Conservation (phyloP, 2,888 invertebrate species). For the Pinctada fucata region DNA sequence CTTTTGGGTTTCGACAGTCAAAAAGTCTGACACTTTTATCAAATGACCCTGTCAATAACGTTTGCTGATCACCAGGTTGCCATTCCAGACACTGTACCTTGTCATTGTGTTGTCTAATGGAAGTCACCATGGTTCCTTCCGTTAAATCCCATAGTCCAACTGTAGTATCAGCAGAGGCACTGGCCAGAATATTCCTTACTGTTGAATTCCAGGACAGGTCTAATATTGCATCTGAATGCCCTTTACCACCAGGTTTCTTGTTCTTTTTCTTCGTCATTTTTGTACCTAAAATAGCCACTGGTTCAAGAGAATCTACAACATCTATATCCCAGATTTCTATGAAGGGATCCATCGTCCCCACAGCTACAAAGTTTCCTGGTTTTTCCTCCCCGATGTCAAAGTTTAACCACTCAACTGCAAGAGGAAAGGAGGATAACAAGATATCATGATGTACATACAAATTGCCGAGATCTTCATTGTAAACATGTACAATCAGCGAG, state of each 20-base stretch:
- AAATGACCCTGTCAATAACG: slow-evolving; percentile 89
- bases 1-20: slow-evolving; percentile 85
- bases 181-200: slow-evolving; percentile 89
- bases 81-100: slow-evolving; percentile 80
- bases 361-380: slow-evolving; percentile 88
- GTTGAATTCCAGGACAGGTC: slow-evolving; percentile 90
- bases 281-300: slow-evolving; percentile 86
- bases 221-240: slow-evolving; percentile 94
- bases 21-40: slow-evolving; percentile 87
- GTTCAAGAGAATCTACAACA: slow-evolving; percentile 92
- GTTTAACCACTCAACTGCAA: slow-evolving; percentile 94
- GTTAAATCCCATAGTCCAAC: slow-evolving; percentile 95
- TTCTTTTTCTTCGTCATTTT: slow-evolving; percentile 86
- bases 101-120: slow-evolving; percentile 85
- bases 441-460: slow-evolving; percentile 97
- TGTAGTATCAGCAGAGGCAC: slow-evolving; percentile 93
- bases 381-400: slow-evolving; percentile 86
- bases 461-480: slow-evolving; percentile 91
- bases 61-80: slow-evolving; percentile 84
- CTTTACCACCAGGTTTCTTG: slow-evolving; percentile 74
- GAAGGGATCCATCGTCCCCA: slow-evolving; percentile 93
- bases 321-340: slow-evolving; percentile 99
- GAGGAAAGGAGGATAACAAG: slow-evolving; percentile 90
- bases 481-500: slow-evolving; percentile 92
- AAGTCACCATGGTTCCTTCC: slow-evolving; percentile 86